Base-by-base conservation (phyloP, 2,113 vertebrate species). In the Xyrauchen texanus region DNA sequence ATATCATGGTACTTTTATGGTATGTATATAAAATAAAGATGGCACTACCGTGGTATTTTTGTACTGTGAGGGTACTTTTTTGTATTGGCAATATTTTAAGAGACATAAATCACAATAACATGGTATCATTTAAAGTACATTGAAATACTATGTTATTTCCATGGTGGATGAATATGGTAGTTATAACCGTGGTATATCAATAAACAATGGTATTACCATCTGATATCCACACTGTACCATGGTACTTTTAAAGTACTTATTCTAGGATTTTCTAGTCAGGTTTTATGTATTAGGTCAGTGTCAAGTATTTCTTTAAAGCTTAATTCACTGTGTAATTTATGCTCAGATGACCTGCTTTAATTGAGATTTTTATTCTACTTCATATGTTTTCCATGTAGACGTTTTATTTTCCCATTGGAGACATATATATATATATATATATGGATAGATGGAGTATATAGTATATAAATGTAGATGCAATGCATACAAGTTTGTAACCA, bases 361-460 rank as follows among this genome's bases (percentile, higher is more conserved):
- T 45, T 13, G 12, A 71, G 7, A 7, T 83, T 4, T 5, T 46
- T 53, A 69, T 58, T 64, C 13, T 8, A 13, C 16, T 42, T 67
- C 11, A 11, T 47, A 47, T 80, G 42, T 68, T 57, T 13, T 71
- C 6, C 68, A 21, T n/a, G 42, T 47, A 70, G 77, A 57, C 53
- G 0, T 52, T 64, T 77, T 78, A 66, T 74, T 89, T 91, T 68
- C 90, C 88, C 8, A 60, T 81, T 7, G 79, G 87, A 6, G 75
- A 34, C 3, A 34, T 49, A 49, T 49, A 49, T 49, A 49, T 49
- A 49, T 49, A 10, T 10, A 55, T 3, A 10, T 10, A 12, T 55
- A 34, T 34, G 21, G 21, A 34, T 34, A 3, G 21, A 34, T 34
- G 21, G 21, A 34, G 21, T 34, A 34, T 34, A 34, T 34, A 34